These are phyloP conservation scores for Menidia menidia DNA, from an alignment of 2,797 vertebrate genomes.

Conservation along the genomic window DNA sequence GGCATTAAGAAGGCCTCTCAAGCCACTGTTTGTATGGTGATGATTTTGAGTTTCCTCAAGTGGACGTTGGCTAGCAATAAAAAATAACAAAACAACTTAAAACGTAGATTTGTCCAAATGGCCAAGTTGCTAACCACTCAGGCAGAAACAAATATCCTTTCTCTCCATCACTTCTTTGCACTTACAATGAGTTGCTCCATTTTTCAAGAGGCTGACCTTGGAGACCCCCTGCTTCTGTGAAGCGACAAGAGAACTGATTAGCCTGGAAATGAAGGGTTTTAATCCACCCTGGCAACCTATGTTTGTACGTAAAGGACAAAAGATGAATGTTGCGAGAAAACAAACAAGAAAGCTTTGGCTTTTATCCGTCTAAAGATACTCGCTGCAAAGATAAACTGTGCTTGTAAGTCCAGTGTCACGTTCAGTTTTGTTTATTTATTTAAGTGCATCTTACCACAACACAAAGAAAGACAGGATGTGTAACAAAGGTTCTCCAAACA, in stretches of 20 bases:
- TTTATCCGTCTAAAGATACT: slow-evolving; percentile 19
- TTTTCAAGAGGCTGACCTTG: slow-evolving; percentile 73
- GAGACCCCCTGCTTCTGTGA: slow-evolving; percentile 52
- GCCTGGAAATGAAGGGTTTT: slow-evolving; percentile 35
- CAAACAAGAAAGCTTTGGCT: slow-evolving; percentile 15
- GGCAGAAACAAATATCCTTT: slow-evolving; percentile 69
- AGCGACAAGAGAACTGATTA: slow-evolving; percentile 48
- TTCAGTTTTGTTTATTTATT: slow-evolving; percentile 3
- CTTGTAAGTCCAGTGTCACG: background rate
- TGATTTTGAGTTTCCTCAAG: slow-evolving; percentile 80
- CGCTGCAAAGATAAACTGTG: background rate
- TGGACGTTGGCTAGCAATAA: slow-evolving; percentile 49
- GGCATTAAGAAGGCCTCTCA: slow-evolving; percentile 75
- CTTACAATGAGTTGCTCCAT: slow-evolving; percentile 65
- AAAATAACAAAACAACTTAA: background rate
- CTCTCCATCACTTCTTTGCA: slow-evolving; percentile 38
- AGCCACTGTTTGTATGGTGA: slow-evolving; percentile 59
- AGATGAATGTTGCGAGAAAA: slow-evolving; percentile 34
- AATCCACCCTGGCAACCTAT: slow-evolving; percentile 39
- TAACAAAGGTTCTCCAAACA: too few species aligned
- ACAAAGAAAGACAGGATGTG: too few species aligned
- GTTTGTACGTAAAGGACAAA: slow-evolving; percentile 33
- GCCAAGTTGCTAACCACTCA: slow-evolving; percentile 58
- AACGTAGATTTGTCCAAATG: slow-evolving; percentile 50
- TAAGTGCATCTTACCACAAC: too few species aligned